Conservation (phyloP, 2,113 vertebrate species). For the Melozone crissalis region DNA sequence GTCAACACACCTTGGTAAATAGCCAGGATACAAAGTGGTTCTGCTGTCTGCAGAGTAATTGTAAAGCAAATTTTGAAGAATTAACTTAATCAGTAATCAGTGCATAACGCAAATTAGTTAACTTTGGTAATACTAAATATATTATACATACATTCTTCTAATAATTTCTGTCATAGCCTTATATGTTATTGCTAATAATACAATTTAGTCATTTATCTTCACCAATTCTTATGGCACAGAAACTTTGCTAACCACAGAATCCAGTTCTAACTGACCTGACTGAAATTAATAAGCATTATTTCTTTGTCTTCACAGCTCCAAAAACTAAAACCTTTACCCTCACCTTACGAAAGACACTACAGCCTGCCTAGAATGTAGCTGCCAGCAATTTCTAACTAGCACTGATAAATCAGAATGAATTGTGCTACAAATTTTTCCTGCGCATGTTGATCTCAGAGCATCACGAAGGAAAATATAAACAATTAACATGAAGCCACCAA, state of each 20-base stretch:
- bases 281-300: not conserved
- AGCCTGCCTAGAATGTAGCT: not conserved
- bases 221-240: not conserved
- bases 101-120: not conserved
- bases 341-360: not conserved
- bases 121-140: not conserved
- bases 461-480: not conserved
- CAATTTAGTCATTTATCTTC: not conserved
- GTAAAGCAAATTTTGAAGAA: not conserved
- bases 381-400: not conserved
- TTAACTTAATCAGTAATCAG: not conserved
- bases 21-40: not conserved
- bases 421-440: not conserved
- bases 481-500: not conserved
- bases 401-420: not conserved
- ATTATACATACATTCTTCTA: not conserved
- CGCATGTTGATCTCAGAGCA: not conserved
- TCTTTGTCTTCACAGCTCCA: not conserved
- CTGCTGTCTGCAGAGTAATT: not conserved
- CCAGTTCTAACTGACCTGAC: not conserved
- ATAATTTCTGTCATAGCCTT: not conserved
- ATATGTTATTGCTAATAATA: not conserved
- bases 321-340: not conserved
- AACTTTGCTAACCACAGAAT: not conserved
- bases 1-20: not conserved